Percentiles rank a stretch among this genome's conserved stretches.
phyloP scores from a whole-genome alignment of 1,140 invertebrate genomes.

The Philotrypesis tridentata region DNA sequence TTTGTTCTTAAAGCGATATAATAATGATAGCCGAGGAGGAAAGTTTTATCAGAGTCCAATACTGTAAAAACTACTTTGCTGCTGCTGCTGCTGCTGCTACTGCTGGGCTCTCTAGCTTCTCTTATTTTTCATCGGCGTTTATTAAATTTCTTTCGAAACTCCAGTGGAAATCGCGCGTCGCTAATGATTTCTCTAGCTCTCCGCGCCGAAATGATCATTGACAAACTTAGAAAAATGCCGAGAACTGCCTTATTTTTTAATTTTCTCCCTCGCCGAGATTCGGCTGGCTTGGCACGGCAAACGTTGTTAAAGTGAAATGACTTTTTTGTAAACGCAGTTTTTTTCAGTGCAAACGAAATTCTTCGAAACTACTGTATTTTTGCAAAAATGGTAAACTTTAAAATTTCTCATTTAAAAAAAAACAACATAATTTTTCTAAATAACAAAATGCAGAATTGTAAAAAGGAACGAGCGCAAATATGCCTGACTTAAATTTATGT shows the following conservation, averaged over 20 bases:
- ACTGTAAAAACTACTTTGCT: slow-evolving; percentile 16
- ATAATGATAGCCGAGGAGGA: slow-evolving; percentile 6
- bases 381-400: no score
- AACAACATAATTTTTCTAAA: no score
- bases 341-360: no score
- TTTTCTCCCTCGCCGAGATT: neutral
- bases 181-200: neutral
- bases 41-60: slow-evolving; percentile 12
- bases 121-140: neutral
- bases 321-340: no score
- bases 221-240: neutral
- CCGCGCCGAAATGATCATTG: neutral
- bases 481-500: no score
- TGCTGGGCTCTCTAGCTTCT: neutral
- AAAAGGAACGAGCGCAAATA: no score
- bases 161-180: neutral
- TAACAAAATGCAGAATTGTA: no score
- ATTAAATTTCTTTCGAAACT: slow-evolving; percentile 14
- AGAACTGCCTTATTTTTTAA: neutral
- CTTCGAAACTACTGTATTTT: no score
- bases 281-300: no score
- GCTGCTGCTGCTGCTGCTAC: neutral
- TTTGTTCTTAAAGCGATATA: slow-evolving; percentile 6
- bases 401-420: no score
- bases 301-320: no score